phyloP scores from a whole-genome alignment of 1,140 invertebrate genomes.

The Drosophila insularis region DNA sequence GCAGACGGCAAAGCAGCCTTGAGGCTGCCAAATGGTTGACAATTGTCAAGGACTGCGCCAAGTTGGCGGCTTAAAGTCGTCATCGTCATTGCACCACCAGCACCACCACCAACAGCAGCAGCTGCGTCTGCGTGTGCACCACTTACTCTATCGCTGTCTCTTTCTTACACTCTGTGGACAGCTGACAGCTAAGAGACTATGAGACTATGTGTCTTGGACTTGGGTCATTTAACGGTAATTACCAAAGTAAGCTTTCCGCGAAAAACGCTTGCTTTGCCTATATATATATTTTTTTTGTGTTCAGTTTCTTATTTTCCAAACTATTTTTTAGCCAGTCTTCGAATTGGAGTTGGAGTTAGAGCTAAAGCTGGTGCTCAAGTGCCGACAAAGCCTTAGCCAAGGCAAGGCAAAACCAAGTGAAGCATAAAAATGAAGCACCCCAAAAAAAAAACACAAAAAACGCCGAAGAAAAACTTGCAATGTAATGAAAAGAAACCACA shows the following conservation, averaged over 20 bases:
- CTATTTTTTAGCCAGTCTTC: constrained; percentile 19
- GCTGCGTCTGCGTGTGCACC: constrained; percentile 1
- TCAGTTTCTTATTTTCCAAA: constrained; percentile 9
- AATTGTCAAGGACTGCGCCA: constrained; percentile 76
- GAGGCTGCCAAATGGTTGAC: constrained; percentile 62
- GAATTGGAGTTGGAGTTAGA: constrained; percentile 11
- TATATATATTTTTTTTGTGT: too few species aligned
- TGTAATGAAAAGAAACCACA: constrained; percentile 32
- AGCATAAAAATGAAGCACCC: constrained; percentile 68
- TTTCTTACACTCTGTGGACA: constrained; percentile 35
- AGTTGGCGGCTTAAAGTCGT: constrained; percentile 39
- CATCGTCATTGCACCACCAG: not conserved
- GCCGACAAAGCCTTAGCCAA: constrained; percentile 68
- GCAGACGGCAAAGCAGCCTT: constrained; percentile 75
- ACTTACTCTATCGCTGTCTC: not conserved
- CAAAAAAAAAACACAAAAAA: constrained; percentile 48
- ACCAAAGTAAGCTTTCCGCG: constrained; percentile 64
- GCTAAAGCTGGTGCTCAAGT: constrained; percentile 45
- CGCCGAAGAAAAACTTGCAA: constrained; percentile 31
- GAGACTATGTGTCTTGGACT: constrained; percentile 28
- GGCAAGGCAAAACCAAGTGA: constrained; percentile 47
- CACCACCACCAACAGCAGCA: not conserved
- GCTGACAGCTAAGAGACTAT: not conserved
- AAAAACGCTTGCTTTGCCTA: constrained; percentile 39
- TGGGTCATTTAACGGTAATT: constrained; percentile 80